Evolutionary conservation across 2,797 vertebrate genomes (phyloP).

Genomic region (Sebastes ruberrimus): DNA sequence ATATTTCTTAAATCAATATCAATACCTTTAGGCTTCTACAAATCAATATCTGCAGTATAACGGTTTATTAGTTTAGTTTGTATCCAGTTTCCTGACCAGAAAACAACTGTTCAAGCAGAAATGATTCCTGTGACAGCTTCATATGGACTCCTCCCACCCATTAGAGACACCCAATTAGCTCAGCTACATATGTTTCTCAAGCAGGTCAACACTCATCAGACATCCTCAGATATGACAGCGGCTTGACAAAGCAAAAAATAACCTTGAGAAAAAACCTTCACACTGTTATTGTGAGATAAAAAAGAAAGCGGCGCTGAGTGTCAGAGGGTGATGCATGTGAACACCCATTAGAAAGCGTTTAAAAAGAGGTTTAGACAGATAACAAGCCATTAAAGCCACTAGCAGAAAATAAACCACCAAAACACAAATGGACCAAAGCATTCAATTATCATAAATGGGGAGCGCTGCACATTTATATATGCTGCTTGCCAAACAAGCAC

Average conservation of each 20-base stretch:
- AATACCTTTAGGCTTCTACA: neutral
- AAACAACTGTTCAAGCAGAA: conserved; percentile 4
- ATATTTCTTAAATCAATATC: neutral
- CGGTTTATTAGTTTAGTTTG: neutral
- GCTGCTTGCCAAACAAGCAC: conserved; percentile 32
- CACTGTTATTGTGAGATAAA: conserved; percentile 20
- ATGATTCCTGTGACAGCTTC: neutral
- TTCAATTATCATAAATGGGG: conserved; percentile 72
- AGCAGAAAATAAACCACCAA: conserved; percentile 70
- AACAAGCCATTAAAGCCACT: conserved; percentile 73
- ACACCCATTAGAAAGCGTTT: conserved; percentile 65
- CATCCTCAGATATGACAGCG: conserved; percentile 28
- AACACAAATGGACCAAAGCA: conserved; percentile 74
- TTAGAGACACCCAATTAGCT: conserved; percentile 18
- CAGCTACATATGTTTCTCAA: conserved; percentile 3
- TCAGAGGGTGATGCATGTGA: conserved; percentile 49
- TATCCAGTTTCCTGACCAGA: conserved; percentile 3
- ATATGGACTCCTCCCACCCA: neutral
- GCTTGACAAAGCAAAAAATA: conserved; percentile 22
- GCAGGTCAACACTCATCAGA: conserved; percentile 5
- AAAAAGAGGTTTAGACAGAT: conserved; percentile 73
- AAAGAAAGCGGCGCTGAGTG: conserved; percentile 8
- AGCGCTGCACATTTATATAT: conserved; percentile 50
- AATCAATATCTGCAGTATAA: neutral
- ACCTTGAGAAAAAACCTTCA: conserved; percentile 41